phyloP scores from a whole-genome alignment of 2,113 vertebrate genomes.

The Phaethon lepturus region DNA sequence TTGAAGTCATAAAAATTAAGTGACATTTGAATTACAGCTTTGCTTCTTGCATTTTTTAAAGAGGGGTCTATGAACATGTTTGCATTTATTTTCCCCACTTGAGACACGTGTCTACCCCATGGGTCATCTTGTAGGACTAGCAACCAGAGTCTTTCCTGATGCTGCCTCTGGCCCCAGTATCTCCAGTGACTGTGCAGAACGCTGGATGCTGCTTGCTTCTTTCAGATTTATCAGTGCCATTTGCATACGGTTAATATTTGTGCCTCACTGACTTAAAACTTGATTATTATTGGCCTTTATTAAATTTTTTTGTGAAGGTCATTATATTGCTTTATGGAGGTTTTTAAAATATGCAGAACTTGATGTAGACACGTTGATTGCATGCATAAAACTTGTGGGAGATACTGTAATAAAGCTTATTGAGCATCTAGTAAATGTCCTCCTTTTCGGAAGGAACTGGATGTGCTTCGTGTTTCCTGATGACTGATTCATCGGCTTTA shows the following conservation, averaged over 20 bases:
- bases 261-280: background rate
- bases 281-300: slow-evolving; percentile 37
- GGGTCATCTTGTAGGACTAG: background rate
- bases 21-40: background rate
- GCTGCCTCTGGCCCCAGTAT: background rate
- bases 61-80: fast-evolving
- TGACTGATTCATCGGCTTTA: background rate
- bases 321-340: slow-evolving; percentile 36
- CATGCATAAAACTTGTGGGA: slow-evolving; percentile 28
- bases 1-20: background rate
- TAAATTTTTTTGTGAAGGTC: slow-evolving; percentile 3
- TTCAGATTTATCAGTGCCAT: background rate
- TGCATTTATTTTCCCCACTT: background rate
- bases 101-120: fast-evolving
- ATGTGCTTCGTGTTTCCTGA: background rate
- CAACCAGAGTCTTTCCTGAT: background rate
- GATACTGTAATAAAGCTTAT: slow-evolving; percentile 27
- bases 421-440: slow-evolving; percentile 12
- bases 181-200: background rate
- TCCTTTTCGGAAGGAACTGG: background rate
- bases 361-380: background rate
- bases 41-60: background rate
- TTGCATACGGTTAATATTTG: slow-evolving; percentile 30
- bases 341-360: slow-evolving; percentile 48
- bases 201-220: background rate